Base-by-base conservation (phyloP, 2,888 invertebrate species). In the Xestia c-nigrum region DNA sequence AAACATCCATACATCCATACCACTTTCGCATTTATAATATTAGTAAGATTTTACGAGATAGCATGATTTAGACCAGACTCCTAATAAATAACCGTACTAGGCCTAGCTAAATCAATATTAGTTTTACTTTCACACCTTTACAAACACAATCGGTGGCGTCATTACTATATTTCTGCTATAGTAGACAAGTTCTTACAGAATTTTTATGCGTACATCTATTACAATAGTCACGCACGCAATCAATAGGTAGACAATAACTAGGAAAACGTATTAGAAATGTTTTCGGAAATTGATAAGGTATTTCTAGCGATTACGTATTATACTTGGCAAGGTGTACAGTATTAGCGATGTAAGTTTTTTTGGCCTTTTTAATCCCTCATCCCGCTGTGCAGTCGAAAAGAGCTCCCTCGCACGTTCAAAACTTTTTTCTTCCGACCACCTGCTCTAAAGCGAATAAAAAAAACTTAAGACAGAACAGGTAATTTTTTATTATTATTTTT, bases 371-470 rank as follows among this genome's bases (percentile, higher is more conserved):
- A 84, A 89, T 85, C 83, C 85, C 77, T 89, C 84, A 86, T 89
- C 89, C 87, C 88, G 86, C 85, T 87, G 87, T 76, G 84, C 65
- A 75, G 81, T 81, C 85, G 87, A 91, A 90, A 88, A 86, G 72
- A 79, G 88, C 88, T 90, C 91, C 90, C 89, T 89, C 88, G 83
- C 89, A 88, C 82, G 87, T 90, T 88, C 87, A 86, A 82, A 81
- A 74, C 83, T 91, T 92, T 94, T 94, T 93, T 91, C 86, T 85
- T 83, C 19, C 55, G 87, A 86, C 86, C 95, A 95, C 94, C 95
- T 95, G 95, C 93, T 89, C 81, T 76, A 71, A 83, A 81, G 76
- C 73, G 86, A 87, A 90, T 91, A 91, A 92, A 93, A 93, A 87
- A 89, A 93, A 91, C 90, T 90, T 57, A 74, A 78, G 72, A 74